Conservation (phyloP, 2,797 vertebrate species). For the Jordanella pulchra region DNA sequence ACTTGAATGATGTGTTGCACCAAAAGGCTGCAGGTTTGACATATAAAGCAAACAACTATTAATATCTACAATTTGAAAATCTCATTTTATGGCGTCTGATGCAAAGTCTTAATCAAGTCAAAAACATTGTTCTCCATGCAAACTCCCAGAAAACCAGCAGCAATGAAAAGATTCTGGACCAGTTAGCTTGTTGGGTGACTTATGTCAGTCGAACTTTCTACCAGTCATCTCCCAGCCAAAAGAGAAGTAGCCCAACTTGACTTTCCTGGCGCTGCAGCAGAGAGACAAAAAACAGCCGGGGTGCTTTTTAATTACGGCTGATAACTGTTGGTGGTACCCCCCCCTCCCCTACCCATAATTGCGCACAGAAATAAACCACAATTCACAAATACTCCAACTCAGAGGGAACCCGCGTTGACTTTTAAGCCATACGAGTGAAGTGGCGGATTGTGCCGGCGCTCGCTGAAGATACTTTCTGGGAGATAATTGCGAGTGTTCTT, state of each 20-base stretch:
- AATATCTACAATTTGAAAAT: too few species aligned
- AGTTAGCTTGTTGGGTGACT: background rate
- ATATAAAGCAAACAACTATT: too few species aligned
- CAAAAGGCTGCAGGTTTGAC: too few species aligned
- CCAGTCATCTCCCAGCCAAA: conserved; percentile 42
- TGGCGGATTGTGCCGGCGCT: conserved; percentile 56
- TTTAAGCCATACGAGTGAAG: conserved; percentile 67
- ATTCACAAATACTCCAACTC: conserved; percentile 69
- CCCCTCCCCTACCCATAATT: conserved; percentile 46
- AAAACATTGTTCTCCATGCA: too few species aligned
- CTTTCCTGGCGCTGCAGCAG: conserved; percentile 51
- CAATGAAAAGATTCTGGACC: background rate
- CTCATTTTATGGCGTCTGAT: too few species aligned
- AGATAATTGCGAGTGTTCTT: conserved; percentile 76
- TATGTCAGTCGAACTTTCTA: conserved; percentile 55
- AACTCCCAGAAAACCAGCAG: too few species aligned
- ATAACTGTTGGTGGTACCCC: conserved; percentile 68
- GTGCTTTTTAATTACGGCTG: conserved; percentile 73
- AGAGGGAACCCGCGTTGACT: conserved; percentile 60
- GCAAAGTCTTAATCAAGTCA: background rate
- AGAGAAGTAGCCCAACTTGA: conserved; percentile 53
- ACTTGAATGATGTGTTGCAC: too few species aligned
- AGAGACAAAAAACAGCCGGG: conserved; percentile 58
- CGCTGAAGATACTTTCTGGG: conserved; percentile 62
- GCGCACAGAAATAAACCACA: conserved; percentile 68